Evolutionary conservation across 2,888 invertebrate species (phyloP).

Genomic region (Hecatera dysodea): DNA sequence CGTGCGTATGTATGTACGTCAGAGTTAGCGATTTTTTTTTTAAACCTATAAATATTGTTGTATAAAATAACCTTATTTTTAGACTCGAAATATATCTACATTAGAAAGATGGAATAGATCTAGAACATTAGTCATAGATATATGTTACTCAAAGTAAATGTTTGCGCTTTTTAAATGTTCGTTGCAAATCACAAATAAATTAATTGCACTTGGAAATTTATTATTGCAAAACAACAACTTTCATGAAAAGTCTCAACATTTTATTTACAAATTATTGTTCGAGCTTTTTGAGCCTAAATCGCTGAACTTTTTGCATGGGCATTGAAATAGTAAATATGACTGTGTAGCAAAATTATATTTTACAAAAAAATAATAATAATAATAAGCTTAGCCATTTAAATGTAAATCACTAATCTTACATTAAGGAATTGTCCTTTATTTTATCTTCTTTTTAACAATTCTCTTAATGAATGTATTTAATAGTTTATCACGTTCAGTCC

Average conservation of each 20-base stretch:
- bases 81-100: conserved; percentile 83
- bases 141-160: conserved; percentile 59
- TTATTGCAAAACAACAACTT: conserved; percentile 5
- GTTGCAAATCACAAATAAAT: conserved; percentile 68
- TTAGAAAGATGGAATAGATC: conserved; percentile 75
- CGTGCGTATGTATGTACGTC: conserved; percentile 34
- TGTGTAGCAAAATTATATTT: conserved; percentile 50
- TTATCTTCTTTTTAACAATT: conserved; percentile 32
- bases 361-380: conserved; percentile 14
- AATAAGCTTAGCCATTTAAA: conserved; percentile 38
- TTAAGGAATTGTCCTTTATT: conserved; percentile 54
- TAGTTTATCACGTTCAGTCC: conserved; percentile 29
- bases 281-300: conserved; percentile 48
- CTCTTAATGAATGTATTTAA: conserved; percentile 11
- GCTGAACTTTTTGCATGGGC: conserved; percentile 35
- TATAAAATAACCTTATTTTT: conserved; percentile 83
- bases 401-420: conserved; percentile 42
- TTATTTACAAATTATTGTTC: conserved; percentile 36
- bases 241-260: background rate
- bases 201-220: conserved; percentile 56
- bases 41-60: conserved; percentile 70
- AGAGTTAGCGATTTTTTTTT: conserved; percentile 24
- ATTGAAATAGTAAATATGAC: conserved; percentile 45
- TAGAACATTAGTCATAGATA: conserved; percentile 58
- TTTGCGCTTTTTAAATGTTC: conserved; percentile 76